Evolutionary conservation across 2,797 vertebrate genomes (phyloP), one percentile per base, ranked within the genome.

Genomic region (Xenops minutus): DNA sequence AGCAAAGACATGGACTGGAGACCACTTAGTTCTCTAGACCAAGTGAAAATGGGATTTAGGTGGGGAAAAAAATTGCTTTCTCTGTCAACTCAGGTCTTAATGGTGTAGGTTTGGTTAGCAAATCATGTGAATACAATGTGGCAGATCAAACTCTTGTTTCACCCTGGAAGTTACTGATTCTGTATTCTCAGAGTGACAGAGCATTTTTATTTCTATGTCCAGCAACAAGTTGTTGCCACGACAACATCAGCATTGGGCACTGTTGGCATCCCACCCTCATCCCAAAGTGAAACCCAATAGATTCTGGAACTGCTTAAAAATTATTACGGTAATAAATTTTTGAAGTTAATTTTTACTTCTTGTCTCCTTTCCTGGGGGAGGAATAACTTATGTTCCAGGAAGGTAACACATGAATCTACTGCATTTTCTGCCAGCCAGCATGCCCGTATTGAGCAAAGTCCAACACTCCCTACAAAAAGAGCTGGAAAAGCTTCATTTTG

Each of bases 141-240:
- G 52, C 58, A 79, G 59, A 69, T 37, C 1, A 12, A 91, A 37
- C 63, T 91, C 55, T 71, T 14, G 37, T 90, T 97, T 96, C 84
- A 93, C 85, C 85, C 54, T 85, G 85, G 76, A 87, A 88, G 37
- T 90, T 96, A 89, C 69, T 97, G 95, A 96, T 96, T 97, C 27
- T 92, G 37, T 93, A 67, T 93, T 78, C 48, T 90, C 18, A 6
- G 89, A 94, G 92, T 97, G 96, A 95, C 96, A 95, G 97, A 90
- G 87, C 81, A 34, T 94, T 97, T 97, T 89, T 96, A 34, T 76
- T 96, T 93, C 96, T 77, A 71, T 13, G 95, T 96, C 97, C 97
- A 97, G 95, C 96, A 97, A 97, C 95, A 97, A 93, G 79, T 88
- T 85, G 96, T 98, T 97, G 81, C 95, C 86, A 91, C 21, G 59